Base-by-base conservation (phyloP, 2,888 invertebrate species). In the Drosophila koepferae region DNA sequence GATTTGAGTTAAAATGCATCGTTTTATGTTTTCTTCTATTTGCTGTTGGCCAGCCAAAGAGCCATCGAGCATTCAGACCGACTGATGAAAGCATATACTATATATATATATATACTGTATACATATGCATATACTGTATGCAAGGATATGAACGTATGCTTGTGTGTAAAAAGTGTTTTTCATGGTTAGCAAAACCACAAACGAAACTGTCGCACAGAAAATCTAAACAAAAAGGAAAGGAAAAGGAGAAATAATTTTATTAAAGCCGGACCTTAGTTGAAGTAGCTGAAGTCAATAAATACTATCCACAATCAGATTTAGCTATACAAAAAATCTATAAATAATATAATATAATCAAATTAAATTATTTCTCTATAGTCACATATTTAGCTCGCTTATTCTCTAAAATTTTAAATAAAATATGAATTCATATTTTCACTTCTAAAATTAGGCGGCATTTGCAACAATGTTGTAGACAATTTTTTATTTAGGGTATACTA, bases 121-220 rank as follows among this genome's bases (percentile, higher is more conserved):
- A 3, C 3, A 28, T 46, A 46, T 28, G 5, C 23, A 28, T 44
- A 16, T 23, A 12, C 5, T 16, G 2, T 43, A 18, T 16, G 55
- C 20, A 36, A 3, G 51, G 40, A 44, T 4, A 44, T 36, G 18
- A 8, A 49, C 43, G 20, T 20, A 36, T 44, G 43, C 3, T 38
- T 41, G 3, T 41, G 2, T 54, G 40, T 14, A 18, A 63, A 63
- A 64, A 63, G 31, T 44, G 59, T 68, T 58, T 63, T 77, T 70
- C 59, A 66, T 72, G 72, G 72, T 75, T 66, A 66, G 66, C 65
- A 69, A 73, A 63, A 65, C 81, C 81, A 66, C 82, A 82, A 77
- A 71, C 28, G 28, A 28, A 28, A 28, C 28, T 6, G 28, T 28
- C 28, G 28, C 6, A 28, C 28, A 28, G 6, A 28, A 28, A 6